Base-by-base conservation (phyloP, 1,140 invertebrate genomes). In the Dolichoris vasculosae region DNA sequence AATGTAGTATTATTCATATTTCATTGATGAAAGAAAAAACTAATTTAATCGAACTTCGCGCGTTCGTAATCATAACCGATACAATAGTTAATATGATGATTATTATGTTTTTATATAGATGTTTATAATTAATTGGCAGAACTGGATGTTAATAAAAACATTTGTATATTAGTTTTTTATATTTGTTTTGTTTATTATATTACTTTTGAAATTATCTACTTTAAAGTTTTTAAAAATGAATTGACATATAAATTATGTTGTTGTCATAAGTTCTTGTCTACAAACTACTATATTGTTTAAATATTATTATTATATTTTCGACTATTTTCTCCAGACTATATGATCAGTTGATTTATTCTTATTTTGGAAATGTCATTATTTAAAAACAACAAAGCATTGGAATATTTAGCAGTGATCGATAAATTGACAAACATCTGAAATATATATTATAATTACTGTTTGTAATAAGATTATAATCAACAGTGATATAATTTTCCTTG, bases 21-120 rank as follows among this genome's bases (percentile, higher is more conserved):
- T 82, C 67, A 82, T 82, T 82, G 81, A 82, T 82, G 69, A 82
- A 82, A 67, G 64, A 82, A 71, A 82, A 73, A 48, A 73, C 46
- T 51, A 46, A 82, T 82, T 82, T 51, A 40, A 79, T 79, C 77
- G 55, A 38, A 55, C 8, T 63, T 59, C 20, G 4, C 30, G 9
- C 51, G 20, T 23, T 40, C 35, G 26, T 63, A 59, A 79, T 79
- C 77, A n/a, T 7, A n/a, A 3, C 20, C n/a, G 30, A 6, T 40
- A 79, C 13, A 63, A 63, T 79, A 40, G 77, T 63, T 79, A 59
- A 79, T 79, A 67, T 71, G 1, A 32, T 35, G 69, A 73, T 51
- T 30, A 82, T 82, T 2, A 69, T 82, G 43, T 38, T 73, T 82
- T 82, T 82, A 82, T 13, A 30, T 82, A 82, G 80, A 73, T 69